These are phyloP conservation scores for Okamejei kenojei DNA, from an alignment of 2,797 vertebrate species.

Conservation along the genomic window DNA sequence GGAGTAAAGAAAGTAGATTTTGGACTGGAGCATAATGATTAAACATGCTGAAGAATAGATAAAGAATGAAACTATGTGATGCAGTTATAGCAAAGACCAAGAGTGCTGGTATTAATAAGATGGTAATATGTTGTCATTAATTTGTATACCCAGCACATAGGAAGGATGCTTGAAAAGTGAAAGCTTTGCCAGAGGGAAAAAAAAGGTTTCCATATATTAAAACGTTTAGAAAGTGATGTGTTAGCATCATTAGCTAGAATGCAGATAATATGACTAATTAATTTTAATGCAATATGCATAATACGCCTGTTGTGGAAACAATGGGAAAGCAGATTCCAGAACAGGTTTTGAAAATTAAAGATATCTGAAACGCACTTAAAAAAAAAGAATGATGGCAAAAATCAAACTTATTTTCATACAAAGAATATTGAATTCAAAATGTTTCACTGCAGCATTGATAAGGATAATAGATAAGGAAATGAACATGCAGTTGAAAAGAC, in stretches of 20 bases:
- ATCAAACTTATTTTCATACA: not conserved
- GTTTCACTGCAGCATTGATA: not conserved
- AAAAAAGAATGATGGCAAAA: not conserved
- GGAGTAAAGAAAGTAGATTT: not conserved
- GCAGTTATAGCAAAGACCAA: not conserved
- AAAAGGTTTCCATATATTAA: not conserved
- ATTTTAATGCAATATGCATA: not conserved
- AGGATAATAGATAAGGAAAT: not conserved
- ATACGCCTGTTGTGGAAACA: not conserved
- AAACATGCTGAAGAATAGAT: not conserved
- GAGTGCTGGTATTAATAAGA: not conserved
- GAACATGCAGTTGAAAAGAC: not conserved
- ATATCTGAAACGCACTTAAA: not conserved
- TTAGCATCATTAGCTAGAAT: not conserved
- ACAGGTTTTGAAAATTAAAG: not conserved
- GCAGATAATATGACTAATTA: not conserved
- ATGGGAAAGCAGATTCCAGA: not conserved
- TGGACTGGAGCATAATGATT: no score
- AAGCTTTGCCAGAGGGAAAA: not conserved
- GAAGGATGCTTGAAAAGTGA: not conserved
- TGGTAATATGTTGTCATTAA: not conserved
- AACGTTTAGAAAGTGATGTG: not conserved
- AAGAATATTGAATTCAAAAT: not conserved
- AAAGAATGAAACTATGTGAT: not conserved
- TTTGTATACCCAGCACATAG: no score